Evolutionary conservation across 2,797 vertebrate genomes (phyloP), one percentile per base, ranked within the genome.

Genomic region (Discoglossus pictus): DNA sequence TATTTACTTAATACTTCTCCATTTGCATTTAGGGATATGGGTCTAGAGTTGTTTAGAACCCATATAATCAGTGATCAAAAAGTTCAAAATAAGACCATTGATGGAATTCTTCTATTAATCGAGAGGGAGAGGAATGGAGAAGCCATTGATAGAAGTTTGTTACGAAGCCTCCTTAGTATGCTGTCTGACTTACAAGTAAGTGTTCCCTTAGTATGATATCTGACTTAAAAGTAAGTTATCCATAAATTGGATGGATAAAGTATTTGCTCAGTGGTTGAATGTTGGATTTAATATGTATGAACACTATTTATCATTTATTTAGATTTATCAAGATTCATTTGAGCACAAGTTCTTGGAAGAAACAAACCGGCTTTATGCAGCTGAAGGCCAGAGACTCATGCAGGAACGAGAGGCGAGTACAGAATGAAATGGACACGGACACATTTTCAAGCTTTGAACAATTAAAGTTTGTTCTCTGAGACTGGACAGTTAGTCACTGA

Each of bases 291-390:
- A 36, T 7, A 2, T n/a, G 27, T 35, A 3, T 15, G 12, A 15
- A 59, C 24, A 73, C 62, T 53, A 15, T 16, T 65, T 3, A 62
- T 16, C 20, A 16, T 25, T 64, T 66, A 23, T 80, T 18, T 73
- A 99, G 97, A 99, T 99, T 85, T 99, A 99, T 86, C 97, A 99
- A 81, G 97, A 99, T 83, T 99, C 95, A 68, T 99, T 99, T 54
- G 97, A 99, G 77, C 93, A 98, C 24, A 88, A 94, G 72, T 99
- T 99, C 87, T 83, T 99, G 84, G 95, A 98, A 87, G 97, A 99
- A 89, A 99, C 96, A 7, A 99, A 98, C 82, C 89, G 94, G 0
- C 86, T 99, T 35, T 99, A 98, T 11, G 93, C 97, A 72, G 94
- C 97, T 59, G 97, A 99, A 86, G 97, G 97, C 73, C 97, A 99